Evolutionary conservation across 2,113 vertebrate species (phyloP), one percentile per base, ranked within the genome.

Genomic region (Gopherus flavomarginatus): DNA sequence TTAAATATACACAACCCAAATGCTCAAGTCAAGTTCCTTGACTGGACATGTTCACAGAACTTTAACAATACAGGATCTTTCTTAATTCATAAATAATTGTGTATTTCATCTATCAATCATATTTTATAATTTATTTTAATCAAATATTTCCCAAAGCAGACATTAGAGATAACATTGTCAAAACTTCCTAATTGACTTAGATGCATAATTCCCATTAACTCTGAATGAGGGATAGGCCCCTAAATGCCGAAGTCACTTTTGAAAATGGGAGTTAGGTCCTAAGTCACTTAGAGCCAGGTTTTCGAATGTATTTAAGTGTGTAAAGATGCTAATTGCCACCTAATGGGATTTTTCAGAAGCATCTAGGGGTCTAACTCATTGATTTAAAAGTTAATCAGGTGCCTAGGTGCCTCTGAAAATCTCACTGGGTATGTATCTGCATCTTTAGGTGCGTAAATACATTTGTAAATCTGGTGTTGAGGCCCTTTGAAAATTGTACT

Each of bases 381-480:
- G 42, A 75, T 77, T 87, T 24, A 4, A 0, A 54, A 29, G 35
- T 35, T n/a, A 89, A 31, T 11, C 6, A 57, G 56, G 42, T 54
- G 8, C 22, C 38, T 42, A 29, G 38, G 26, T 27, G 11, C 6
- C 42, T 44, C 47, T 47, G 24, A 77, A 77, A 44, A n/a, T 31
- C 9, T 21, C 42, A 77, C 75, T 14, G 38, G 42, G 3, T 22
- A 24, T 11, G 19, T 75, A 24, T 75, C 38, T 77, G 72, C 72
- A 24, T 42, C 72, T 77, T 77, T 44, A 38, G 38, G 38, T 26
- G 11, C 81, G 21, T 56, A 42, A 42, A 50, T 86, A 50, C 53
- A 7, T 17, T 8, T 8, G 75, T 19, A 8, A 0, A 0, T 27
- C 1, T 44, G 49, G 11, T 11, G 22, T 3, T 11, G 0, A 1